These are phyloP conservation scores for Cybosia mesomella DNA, from an alignment of 2,888 invertebrate species.

Conservation along the genomic window DNA sequence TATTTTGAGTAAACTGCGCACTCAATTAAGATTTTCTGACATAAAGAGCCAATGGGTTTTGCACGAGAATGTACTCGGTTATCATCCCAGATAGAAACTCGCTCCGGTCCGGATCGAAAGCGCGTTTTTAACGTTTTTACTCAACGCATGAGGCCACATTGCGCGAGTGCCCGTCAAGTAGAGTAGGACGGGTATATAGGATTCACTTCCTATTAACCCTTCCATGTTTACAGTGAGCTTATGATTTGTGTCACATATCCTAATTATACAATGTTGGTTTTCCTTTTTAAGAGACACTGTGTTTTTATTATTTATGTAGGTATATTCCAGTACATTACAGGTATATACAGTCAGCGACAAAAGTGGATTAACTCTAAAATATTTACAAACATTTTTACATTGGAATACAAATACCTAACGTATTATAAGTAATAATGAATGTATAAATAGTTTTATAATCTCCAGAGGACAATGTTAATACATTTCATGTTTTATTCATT, in stretches of 20 bases:
- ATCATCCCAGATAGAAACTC: conserved; percentile 78
- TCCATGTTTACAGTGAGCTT: conserved; percentile 21
- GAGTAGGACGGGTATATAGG: conserved; percentile 59
- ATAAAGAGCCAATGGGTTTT: conserved; percentile 53
- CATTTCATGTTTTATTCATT: no score
- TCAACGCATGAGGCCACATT: conserved; percentile 62
- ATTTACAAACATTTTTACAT: no score
- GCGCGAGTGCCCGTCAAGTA: conserved; percentile 57
- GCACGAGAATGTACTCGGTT: conserved; percentile 62
- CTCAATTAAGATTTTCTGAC: conserved; percentile 40
- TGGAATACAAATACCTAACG: no score
- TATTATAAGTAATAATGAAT: no score
- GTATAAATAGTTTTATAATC: no score
- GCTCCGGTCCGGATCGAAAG: conserved; percentile 81
- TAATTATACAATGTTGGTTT: neutral
- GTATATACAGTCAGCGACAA: no score
- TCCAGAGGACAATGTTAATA: no score
- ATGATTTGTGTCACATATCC: conserved; percentile 6
- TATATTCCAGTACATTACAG: no score
- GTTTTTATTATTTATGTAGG: neutral
- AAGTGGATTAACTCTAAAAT: no score
- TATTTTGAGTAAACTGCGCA: conserved; percentile 27
- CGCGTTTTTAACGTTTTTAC: conserved; percentile 76
- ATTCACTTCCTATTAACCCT: conserved; percentile 47
- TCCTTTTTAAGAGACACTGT: neutral